Evolutionary conservation across 2,113 vertebrate genomes (phyloP), one percentile per base, ranked within the genome.

Genomic region (Gymnogyps californianus): DNA sequence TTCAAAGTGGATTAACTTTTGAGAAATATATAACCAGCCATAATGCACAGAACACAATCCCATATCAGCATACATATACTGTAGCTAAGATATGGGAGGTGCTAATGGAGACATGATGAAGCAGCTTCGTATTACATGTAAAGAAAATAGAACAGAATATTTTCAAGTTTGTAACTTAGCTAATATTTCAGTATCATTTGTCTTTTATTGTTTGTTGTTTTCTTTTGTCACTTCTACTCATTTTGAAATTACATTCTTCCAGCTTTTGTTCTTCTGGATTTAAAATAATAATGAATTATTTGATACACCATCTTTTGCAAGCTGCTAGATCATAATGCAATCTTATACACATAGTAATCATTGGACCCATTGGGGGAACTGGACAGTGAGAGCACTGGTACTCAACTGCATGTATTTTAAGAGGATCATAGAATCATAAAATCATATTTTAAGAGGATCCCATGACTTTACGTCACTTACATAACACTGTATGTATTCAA

Each of bases 1-100:
- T 96, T 91, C 87, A n/a, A 95, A 97, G 70, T 85, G 87, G 93
- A 89, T 96, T 96, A 93, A 91, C 46, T 92, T 93, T 78, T 89
- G 70, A 90, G 92, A 94, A 96, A 95, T 94, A 85, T 29, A 51
- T 87, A 87, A 93, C 65, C 69, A 87, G 28, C 54, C 49, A 10
- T 66, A 89, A 89, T 4, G 4, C 69, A 79, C 8, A 91, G 80
- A 89, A 49, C 70, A 57, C 42, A 84, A 76, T 91, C 74, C 75
- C 71, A 12, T 94, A 86, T 74, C 85, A 91, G 36, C 34, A 38
- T 40, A 70, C 21, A 14, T 64, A 59, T 29, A 72, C 19, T 57
- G 8, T 34, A 82, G 54, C 66, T 81, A 59, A 71, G 66, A 55
- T 66, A 62, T 42, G 36, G 69, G 11, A 38, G 87, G 72, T 80